phyloP scores from a whole-genome alignment of 2,888 invertebrate species.

The Euclidia mi region DNA sequence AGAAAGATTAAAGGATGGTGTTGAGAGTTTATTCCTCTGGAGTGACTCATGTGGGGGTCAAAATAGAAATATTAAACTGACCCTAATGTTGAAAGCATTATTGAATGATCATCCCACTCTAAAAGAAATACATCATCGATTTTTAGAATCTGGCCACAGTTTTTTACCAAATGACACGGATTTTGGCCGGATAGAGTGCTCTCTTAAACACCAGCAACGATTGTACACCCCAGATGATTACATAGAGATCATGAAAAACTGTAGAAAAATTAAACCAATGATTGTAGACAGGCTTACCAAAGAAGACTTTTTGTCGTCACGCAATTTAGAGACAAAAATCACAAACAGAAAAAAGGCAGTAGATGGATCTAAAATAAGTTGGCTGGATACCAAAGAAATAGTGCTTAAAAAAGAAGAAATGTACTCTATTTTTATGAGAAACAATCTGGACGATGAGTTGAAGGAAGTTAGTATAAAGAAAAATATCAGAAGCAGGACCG shows the following conservation, averaged over 20 bases:
- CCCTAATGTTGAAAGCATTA: constrained; percentile 41
- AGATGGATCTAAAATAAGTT: constrained; percentile 27
- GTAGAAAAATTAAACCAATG: constrained; percentile 23
- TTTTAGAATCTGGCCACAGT: constrained; percentile 42
- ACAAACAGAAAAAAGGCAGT: constrained; percentile 22
- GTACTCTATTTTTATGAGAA: constrained; percentile 28
- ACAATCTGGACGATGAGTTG: constrained; percentile 25
- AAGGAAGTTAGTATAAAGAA: constrained; percentile 29
- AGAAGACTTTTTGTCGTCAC: constrained; percentile 22
- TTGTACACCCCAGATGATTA: constrained; percentile 25
- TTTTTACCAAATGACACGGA: constrained; percentile 39
- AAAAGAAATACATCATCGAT: constrained; percentile 14
- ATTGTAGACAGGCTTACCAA: constrained; percentile 21
- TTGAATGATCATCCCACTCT: constrained; percentile 34
- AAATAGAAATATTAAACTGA: constrained; percentile 48
- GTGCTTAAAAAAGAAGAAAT: constrained; percentile 27
- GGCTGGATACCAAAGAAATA: constrained; percentile 31
- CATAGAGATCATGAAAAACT: constrained; percentile 25
- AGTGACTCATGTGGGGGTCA: constrained; percentile 45
- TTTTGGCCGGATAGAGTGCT: constrained; percentile 35
- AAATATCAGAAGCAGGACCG: constrained; percentile 27
- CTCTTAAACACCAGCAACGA: constrained; percentile 26
- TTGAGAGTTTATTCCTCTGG: constrained; percentile 21
- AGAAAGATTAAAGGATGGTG: constrained; percentile 22
- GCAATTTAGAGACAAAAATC: constrained; percentile 23